Evolutionary conservation across 2,113 vertebrate genomes (phyloP), one percentile per base, ranked within the genome.

Genomic region (Megaceryle maxima): DNA sequence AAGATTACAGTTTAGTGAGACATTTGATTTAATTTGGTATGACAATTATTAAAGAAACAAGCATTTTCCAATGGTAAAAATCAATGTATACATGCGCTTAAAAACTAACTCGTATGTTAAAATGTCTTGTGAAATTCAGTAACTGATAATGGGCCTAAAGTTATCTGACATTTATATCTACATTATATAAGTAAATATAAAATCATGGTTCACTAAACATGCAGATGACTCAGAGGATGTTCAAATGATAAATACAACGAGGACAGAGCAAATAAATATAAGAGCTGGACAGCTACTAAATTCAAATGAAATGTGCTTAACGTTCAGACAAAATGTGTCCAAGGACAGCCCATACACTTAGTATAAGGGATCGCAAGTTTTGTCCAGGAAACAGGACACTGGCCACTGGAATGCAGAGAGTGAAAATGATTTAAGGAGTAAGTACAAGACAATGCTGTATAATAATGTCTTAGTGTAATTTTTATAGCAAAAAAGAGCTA

Each of bases 321-420:
- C 17, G 46, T 53, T 74, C 31, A 55, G 77, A 67, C 2, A 56
- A 37, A 66, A 89, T 6, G 12, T 10, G 5, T 53, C 90, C 73
- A 26, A 41, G 33, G 48, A 8, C 66, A 93, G 41, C 20, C 22
- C 35, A 35, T 11, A 44, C 3, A 13, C n/a, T 51, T 53, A 18
- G n/a, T 29, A 56, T 31, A 82, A 76, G 2, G 8, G 39, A 81
- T 10, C 0, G 0, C 7, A 41, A 70, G 37, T 15, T 46, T 24
- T 24, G 13, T 7, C 39, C 11, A 8, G 28, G 29, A 81, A 57
- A 75, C 5, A 31, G 16, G 37, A 74, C 53, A n/a, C 4, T 13
- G 48, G 53, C 35, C 59, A 39, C 44, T 51, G 43, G 33, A 60
- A 87, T 72, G 66, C 26, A 75, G 26, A 78, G 41, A 28, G 6